Evolutionary conservation across 2,888 invertebrate genomes (phyloP), one percentile per base, ranked within the genome.

Genomic region (Geophilus truncorum): DNA sequence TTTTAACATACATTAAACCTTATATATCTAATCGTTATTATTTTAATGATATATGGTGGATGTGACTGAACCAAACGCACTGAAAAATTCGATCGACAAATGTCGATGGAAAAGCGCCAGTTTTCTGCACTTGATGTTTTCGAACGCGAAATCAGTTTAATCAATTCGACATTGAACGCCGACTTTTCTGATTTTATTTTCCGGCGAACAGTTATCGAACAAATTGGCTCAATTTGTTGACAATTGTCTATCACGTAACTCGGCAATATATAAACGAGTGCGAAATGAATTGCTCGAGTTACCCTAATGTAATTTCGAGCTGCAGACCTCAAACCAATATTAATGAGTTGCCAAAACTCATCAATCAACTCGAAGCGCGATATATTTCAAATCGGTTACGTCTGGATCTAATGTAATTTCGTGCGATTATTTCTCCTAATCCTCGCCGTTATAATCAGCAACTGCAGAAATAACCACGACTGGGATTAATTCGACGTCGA

Each of bases 401-500:
- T 51, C 51, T 7, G 51, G 18, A 3, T 28, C 25, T 70, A 70
- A 70, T 70, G 28, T 28, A 70, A 70, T 70, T 70, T 70, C 51
- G 18, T n/a, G 18, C 6, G 51, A 51, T 51, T 18, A 18, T 51
- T 51, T 18, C 51, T 51, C 18, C 18, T 51, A 51, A 51, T 51
- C 51, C 51, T 18, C 3, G 51, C 51, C 51, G 51, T 51, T 51
- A n/a, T n/a, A 51, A 51, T 51, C 51, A 51, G 18, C 51, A 18
- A 21, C n/a, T 18, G 18, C 7, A 51, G 70, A 70, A n/a, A 70
- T 70, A 70, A 70, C 70, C 70, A 70, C 12, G 28, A 28, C 9
- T 70, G 25, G 70, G 70, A 70, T 70, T 70, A 70, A 70, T 70
- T 70, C 28, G 25, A 70, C n/a, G 70, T n/a, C 70, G n/a, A 23